Base-by-base conservation (phyloP, 1,140 invertebrate genomes). In the Caenorhabditis brenneri region DNA sequence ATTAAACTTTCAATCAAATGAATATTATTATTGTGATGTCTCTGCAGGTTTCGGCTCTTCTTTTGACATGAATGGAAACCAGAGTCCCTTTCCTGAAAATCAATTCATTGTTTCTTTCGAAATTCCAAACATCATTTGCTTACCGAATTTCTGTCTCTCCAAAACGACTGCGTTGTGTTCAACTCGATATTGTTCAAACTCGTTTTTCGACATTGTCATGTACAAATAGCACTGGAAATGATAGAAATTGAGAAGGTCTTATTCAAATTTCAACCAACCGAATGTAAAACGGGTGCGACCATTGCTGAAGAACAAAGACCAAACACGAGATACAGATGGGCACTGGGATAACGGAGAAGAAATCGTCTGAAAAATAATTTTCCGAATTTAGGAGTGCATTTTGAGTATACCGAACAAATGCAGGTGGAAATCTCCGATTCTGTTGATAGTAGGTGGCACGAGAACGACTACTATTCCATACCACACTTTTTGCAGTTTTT, bases 361-460 rank as follows among this genome's bases (percentile, higher is more conserved):
- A 86, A 86, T 2, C 85, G 74, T 42, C 85, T 86, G 53, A 1
- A 81, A n/a, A n/a, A 49, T 49, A 33, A 10, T 49, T 60, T 19
- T 74, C n/a, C 39, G 48, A 46, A 4, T 29, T 33, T 42, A 24
- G 33, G 22, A 53, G 55, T 29, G 42, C 2, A 39, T 24, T 33
- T 42, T 16, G 42, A 49, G 74, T 10, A 33, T 29, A 86, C 85
- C 85, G 79, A 33, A 84, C 51, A 79, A 84, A 83, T 16, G 49
- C 79, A 9, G 85, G 85, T n/a, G 79, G 53, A 29, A 83, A 86
- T 16, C 78, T 24, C 0, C 31, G 27, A 22, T 81, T 60, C 19
- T 80, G 42, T 55, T 86, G 82, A 48, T 86, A 83, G 49, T 86
- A 86, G 1, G 82, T 86, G 33, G 85, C 85, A 31, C 85, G 29